Evolutionary conservation across 2,113 vertebrate species (phyloP).

Genomic region (Python bivittatus): DNA sequence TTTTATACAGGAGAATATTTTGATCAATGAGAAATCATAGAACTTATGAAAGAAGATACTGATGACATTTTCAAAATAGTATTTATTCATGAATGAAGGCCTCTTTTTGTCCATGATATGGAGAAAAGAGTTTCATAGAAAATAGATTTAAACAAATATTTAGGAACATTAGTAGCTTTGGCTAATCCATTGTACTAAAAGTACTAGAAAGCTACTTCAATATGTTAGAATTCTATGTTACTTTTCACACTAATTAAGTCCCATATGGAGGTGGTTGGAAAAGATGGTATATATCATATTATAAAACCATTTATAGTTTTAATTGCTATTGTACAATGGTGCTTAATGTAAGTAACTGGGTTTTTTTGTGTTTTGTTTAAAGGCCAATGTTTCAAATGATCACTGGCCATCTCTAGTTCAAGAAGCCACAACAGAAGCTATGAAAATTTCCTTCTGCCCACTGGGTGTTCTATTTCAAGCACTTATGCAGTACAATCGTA

Average conservation of each 20-base stretch:
- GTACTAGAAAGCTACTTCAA: neutral
- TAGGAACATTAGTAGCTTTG: neutral
- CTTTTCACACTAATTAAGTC: neutral
- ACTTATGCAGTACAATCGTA: conserved; percentile 84
- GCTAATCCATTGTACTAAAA: neutral
- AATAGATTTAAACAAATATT: neutral
- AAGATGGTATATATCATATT: neutral
- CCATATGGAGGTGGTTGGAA: neutral
- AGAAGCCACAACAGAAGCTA: conserved; percentile 88
- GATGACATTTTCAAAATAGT: neutral
- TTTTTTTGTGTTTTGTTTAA: neutral
- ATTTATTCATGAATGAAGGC: neutral
- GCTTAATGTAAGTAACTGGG: neutral
- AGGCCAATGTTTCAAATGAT: conserved; percentile 79
- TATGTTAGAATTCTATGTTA: neutral
- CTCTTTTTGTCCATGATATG: neutral
- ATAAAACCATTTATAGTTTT: neutral
- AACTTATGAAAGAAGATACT: neutral
- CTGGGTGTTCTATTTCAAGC: conserved; percentile 87
- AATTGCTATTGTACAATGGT: neutral
- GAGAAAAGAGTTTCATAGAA: neutral
- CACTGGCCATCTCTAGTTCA: conserved; percentile 88
- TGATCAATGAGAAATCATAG: neutral
- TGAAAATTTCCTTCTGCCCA: conserved; percentile 85
- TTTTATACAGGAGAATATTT: neutral